These are phyloP conservation scores for Falco punctatus DNA, from an alignment of 2,113 vertebrate genomes.

Conservation along the genomic window DNA sequence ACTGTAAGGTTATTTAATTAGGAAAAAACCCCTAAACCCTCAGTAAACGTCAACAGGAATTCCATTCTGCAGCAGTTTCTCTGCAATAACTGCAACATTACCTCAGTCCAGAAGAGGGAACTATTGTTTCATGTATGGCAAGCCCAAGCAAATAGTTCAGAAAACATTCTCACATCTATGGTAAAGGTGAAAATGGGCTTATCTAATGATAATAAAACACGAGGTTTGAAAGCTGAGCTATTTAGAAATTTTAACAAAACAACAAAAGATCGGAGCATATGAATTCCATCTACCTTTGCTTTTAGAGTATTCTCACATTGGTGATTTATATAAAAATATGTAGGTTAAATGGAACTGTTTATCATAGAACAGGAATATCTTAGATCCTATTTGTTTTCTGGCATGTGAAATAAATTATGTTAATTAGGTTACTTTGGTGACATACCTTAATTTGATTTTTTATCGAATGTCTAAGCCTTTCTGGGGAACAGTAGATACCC, in stretches of 20 bases:
- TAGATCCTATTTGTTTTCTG: background rate
- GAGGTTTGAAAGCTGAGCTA: constrained; percentile 44
- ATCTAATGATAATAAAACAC: constrained; percentile 29
- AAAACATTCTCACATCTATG: background rate
- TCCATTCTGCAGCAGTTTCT: background rate
- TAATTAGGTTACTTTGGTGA: constrained; percentile 12
- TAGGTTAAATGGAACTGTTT: background rate
- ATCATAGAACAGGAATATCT: background rate
- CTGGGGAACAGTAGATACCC: background rate
- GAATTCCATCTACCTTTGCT: constrained; percentile 28
- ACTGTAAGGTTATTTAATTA: constrained; percentile 32
- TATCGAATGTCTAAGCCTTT: background rate
- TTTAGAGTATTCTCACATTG: background rate
- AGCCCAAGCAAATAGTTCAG: background rate
- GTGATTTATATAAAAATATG: background rate
- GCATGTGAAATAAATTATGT: background rate
- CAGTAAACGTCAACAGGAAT: background rate
- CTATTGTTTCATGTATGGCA: constrained; percentile 46
- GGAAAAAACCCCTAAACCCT: background rate
- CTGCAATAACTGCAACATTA: constrained; percentile 10
- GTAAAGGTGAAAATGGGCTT: constrained; percentile 47
- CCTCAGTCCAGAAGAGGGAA: constrained; percentile 69
- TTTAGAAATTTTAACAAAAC: constrained; percentile 62
- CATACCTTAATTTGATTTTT: constrained; percentile 20
- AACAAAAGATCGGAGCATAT: background rate